phyloP scores from a whole-genome alignment of 2,797 vertebrate species.

The Bovichtus variegatus region DNA sequence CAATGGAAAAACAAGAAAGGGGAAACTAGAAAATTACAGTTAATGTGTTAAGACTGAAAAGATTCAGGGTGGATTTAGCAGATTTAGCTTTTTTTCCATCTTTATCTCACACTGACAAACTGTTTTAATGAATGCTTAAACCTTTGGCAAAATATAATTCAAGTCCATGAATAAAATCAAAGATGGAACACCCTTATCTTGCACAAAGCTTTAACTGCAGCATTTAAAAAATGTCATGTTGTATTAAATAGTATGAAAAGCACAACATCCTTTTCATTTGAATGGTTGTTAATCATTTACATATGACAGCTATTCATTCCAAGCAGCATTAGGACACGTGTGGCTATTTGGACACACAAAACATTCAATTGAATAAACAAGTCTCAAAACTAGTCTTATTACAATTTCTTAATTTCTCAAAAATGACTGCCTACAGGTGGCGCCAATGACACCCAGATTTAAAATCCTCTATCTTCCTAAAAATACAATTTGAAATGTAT shows the following conservation, averaged over 20 bases:
- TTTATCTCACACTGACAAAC: neutral
- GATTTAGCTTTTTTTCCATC: neutral
- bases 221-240: slow-evolving; percentile 36
- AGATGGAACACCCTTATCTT: slow-evolving; percentile 4
- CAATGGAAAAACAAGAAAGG: neutral
- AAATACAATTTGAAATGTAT: slow-evolving; percentile 61
- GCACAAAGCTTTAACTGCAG: slow-evolving; percentile 34
- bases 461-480: slow-evolving; percentile 69
- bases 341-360: neutral
- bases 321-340: neutral
- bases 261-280: slow-evolving; percentile 2
- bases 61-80: neutral
- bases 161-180: slow-evolving; percentile 9
- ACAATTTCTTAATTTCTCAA: slow-evolving; percentile 74
- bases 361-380: slow-evolving; percentile 25
- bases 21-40: neutral
- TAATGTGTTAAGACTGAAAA: slow-evolving; percentile 8
- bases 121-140: neutral
- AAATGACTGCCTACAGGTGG: slow-evolving; percentile 84
- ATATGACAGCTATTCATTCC: neutral
- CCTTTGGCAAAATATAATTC: neutral
- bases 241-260: slow-evolving; percentile 31
- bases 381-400: slow-evolving; percentile 63
- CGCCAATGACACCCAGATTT: slow-evolving; percentile 78
- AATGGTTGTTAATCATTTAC: neutral